Percentiles rank a stretch among this genome's conserved stretches.
Evolutionary conservation across 2,797 vertebrate genomes (phyloP).

Genomic region (Menidia menidia): DNA sequence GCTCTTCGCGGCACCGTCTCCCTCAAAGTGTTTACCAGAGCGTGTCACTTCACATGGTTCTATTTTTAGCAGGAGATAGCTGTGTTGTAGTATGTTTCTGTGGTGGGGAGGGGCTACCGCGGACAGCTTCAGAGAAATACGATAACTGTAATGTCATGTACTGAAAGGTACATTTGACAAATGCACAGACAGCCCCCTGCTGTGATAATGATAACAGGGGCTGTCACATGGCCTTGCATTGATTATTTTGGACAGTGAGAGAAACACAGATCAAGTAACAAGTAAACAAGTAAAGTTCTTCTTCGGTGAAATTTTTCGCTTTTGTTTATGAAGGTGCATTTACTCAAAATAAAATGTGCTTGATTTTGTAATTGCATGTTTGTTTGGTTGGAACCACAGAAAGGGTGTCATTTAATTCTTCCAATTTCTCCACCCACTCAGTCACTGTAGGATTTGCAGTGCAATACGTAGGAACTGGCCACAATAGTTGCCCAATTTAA

Average conservation of each 20-base stretch:
- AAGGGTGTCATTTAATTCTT: constrained; percentile 41
- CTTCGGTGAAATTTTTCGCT: background rate
- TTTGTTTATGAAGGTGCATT: constrained; percentile 2
- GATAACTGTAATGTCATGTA: constrained; percentile 27
- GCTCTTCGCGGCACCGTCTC: constrained; percentile 53
- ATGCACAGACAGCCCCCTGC: constrained; percentile 30
- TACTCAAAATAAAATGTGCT: constrained; percentile 29
- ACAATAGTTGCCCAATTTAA: constrained; percentile 26
- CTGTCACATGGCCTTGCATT: constrained; percentile 14
- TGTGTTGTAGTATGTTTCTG: constrained; percentile 51
- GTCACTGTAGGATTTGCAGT: constrained; percentile 27
- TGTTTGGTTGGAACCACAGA: constrained; percentile 15
- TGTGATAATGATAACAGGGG: constrained; percentile 35
- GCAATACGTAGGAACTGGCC: constrained; percentile 32
- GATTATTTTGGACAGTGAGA: constrained; percentile 9
- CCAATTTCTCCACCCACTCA: constrained; percentile 30
- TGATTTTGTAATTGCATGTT: constrained; percentile 26
- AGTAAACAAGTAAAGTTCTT: background rate
- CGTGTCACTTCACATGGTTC: constrained; percentile 75
- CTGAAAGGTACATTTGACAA: constrained; percentile 42
- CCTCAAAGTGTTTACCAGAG: constrained; percentile 68
- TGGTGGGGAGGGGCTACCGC: constrained; percentile 39
- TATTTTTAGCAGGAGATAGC: constrained; percentile 74
- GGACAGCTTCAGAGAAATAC: constrained; percentile 47
- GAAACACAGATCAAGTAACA: background rate